Conservation (phyloP, 2,797 vertebrate species). For the Hemitrygon akajei region DNA sequence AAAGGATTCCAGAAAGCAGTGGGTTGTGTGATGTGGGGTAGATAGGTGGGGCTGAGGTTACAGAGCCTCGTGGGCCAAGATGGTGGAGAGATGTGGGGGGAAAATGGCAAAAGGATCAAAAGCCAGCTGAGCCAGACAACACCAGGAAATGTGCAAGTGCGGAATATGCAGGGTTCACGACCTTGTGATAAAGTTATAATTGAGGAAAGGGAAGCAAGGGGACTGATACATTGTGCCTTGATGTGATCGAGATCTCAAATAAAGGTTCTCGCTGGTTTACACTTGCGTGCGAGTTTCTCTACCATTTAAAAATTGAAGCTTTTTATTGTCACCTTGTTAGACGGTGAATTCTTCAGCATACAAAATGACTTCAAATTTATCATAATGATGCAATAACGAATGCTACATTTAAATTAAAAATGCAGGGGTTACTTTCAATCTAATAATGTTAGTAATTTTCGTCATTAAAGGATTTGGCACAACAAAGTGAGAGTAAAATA, state of each 20-base stretch:
- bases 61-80: neutral
- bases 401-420: no score
- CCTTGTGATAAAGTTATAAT: neutral
- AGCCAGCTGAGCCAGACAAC: no score
- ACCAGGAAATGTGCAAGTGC: no score
- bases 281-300: neutral
- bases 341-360: neutral
- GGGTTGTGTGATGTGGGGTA: neutral
- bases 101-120: no score
- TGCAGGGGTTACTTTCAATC: neutral
- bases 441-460: neutral
- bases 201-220: neutral
- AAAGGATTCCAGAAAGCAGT: neutral
- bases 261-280: neutral
- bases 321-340: neutral
- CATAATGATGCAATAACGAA: neutral
- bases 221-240: neutral
- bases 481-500: neutral
- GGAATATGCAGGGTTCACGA: neutral
- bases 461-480: neutral
- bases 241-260: neutral
- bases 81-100: neutral
- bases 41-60: neutral
- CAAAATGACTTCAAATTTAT: neutral
- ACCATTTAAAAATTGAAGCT: neutral